Conservation (phyloP, 1,140 invertebrate species). For the Polypedilum vanderplanki region DNA sequence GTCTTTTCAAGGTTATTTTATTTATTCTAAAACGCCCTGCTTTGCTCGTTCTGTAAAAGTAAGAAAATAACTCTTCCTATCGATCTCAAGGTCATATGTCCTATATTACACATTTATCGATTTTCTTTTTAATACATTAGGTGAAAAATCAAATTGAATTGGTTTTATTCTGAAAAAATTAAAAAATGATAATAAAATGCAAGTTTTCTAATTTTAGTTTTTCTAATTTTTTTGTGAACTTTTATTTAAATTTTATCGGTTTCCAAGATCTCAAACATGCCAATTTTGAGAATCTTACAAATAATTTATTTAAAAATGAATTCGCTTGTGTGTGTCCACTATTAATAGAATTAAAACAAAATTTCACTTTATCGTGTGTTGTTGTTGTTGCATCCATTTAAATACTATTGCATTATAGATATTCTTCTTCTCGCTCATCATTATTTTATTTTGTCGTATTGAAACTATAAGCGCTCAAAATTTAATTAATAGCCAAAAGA, state of each 20-base stretch:
- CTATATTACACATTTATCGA: background rate
- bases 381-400: background rate
- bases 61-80: background rate
- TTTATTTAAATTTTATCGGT: conserved; percentile 8
- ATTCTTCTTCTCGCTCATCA: background rate
- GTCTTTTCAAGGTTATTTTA: background rate
- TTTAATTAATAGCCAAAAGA: background rate
- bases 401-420: conserved; percentile 1
- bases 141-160: background rate
- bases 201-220: background rate
- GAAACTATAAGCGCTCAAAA: conserved; percentile 10
- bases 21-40: background rate
- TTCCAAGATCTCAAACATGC: background rate
- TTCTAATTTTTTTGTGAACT: conserved; percentile 19
- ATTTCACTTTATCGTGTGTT: too few relatives aligned
- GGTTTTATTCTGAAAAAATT: background rate
- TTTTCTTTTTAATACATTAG: background rate
- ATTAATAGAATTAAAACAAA: conserved; percentile 15
- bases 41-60: background rate
- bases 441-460: background rate
- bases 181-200: background rate
- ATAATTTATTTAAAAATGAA: conserved; percentile 6
- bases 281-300: background rate
- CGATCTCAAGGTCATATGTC: background rate
- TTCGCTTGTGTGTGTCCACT: conserved; percentile 10